Evolutionary conservation across 1,140 invertebrate species (phyloP), one percentile per base, ranked within the genome.

Genomic region (Formica exsecta): DNA sequence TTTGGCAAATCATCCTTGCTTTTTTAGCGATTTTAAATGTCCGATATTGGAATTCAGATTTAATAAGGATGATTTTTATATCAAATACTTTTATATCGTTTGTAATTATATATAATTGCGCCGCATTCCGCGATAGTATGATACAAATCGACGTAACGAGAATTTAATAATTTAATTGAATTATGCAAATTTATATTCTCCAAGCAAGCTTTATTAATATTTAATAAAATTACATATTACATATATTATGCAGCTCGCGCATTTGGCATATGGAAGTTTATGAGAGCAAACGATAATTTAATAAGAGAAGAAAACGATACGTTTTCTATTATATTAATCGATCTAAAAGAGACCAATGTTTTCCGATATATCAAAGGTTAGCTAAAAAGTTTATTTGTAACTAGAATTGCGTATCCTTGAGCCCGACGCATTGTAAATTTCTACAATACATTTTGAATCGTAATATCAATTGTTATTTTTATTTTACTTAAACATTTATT

Each of bases 151-250:
- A 36, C 13, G 16, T 61, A 71, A 81, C 25, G 36, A 59, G 51
- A 81, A 16, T 80, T 80, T 81, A 81, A 81, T 71, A 71, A 81
- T 59, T 59, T 59, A 59, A 81, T 81, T 71, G 6, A 73, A 81
- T 61, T 29, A n/a, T 29, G 19, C 25, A 22, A 19, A 32, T 73
- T 73, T 81, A 59, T 68, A 9, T n/a, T 3, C 38, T 11, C 32
- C 74, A 25, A 73, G 38, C 25, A 41, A 54, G 71, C 36, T 59
- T 13, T 57, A 61, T 73, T 71, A 59, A 51, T 9, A 71, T 81
- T 81, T 48, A 73, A 81, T 4, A 13, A 73, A 71, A 71, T 71
- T 81, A n/a, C n/a, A 71, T 22, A 61, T 36, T 36, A 19, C 32
- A 19, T 3, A 16, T 4, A 81, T 81, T 59, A 38, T 29, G 48